A percentile compares a stretch with the other conserved stretches of the same genome.
phyloP scores from a whole-genome alignment of 2,113 vertebrate genomes.

The Datnioides undecimradiatus region DNA sequence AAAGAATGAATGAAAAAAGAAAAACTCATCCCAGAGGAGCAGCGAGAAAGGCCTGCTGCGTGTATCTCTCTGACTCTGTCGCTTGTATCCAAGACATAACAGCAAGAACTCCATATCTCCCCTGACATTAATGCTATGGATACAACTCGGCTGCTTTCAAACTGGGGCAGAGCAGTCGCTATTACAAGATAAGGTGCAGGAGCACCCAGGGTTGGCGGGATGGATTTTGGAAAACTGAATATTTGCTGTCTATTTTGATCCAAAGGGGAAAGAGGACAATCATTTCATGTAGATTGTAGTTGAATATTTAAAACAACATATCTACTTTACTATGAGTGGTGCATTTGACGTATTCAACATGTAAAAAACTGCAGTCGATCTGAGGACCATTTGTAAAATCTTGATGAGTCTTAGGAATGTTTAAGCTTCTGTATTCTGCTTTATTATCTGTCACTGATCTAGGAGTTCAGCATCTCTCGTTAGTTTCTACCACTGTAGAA shows the following conservation, averaged over 20 bases:
- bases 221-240: conserved; percentile 28
- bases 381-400: background rate
- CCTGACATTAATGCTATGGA: conserved; percentile 76
- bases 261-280: background rate
- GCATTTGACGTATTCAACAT: background rate
- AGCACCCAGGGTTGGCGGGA: conserved; percentile 34
- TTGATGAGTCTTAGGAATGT: background rate
- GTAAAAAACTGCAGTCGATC: background rate
- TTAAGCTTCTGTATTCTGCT: background rate
- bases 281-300: background rate
- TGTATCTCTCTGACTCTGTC: conserved; percentile 58
- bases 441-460: background rate
- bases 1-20: conserved; percentile 47
- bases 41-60: conserved; percentile 63
- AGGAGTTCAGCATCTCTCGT: background rate
- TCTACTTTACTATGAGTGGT: background rate
- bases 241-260: conserved; percentile 21
- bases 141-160: conserved; percentile 62
- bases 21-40: conserved; percentile 64
- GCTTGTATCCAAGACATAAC: conserved; percentile 63
- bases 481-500: background rate
- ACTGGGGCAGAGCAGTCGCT: conserved; percentile 48
- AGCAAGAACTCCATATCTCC: conserved; percentile 68
- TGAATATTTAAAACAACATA: background rate
- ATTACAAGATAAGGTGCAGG: conserved; percentile 65